Evolutionary conservation across 2,797 vertebrate species (phyloP).

Genomic region (Sebastes kiyomatsui): DNA sequence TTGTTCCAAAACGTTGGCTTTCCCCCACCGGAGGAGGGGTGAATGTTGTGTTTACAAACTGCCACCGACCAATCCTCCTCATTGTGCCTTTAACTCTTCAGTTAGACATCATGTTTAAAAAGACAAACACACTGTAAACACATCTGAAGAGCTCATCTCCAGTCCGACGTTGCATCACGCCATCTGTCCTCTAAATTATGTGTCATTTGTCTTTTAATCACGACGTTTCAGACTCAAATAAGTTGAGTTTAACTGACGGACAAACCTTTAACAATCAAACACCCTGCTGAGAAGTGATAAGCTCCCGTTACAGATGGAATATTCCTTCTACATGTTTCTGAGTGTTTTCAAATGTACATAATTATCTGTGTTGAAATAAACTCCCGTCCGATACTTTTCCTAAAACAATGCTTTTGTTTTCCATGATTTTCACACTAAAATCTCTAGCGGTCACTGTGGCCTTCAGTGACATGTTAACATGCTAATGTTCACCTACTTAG

Average conservation of each 20-base stretch:
- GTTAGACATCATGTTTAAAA: not conserved
- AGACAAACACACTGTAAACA: not conserved
- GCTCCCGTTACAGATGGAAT: not conserved
- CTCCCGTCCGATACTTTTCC: not conserved
- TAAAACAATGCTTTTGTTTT: not conserved
- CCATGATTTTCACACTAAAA: not conserved
- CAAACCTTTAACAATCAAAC: not conserved
- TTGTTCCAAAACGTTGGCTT: not conserved
- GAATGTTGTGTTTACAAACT: no score
- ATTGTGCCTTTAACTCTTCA: not conserved
- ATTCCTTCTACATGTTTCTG: not conserved
- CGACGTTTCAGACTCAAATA: not conserved
- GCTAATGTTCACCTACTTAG: not conserved
- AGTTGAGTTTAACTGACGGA: not conserved
- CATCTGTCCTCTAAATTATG: not conserved
- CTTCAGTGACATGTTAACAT: not conserved
- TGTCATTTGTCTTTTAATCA: not conserved
- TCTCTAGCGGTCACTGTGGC: not conserved
- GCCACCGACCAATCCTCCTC: not conserved
- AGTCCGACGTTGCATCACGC: not conserved
- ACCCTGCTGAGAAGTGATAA: not conserved
- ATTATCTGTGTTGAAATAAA: slow-evolving; percentile 42
- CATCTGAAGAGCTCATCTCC: not conserved
- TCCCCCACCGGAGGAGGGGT: no score
- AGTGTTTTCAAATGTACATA: slow-evolving; percentile 4